Evolutionary conservation across 1,140 invertebrate genomes (phyloP).

Genomic region (Bombus sylvicola): DNA sequence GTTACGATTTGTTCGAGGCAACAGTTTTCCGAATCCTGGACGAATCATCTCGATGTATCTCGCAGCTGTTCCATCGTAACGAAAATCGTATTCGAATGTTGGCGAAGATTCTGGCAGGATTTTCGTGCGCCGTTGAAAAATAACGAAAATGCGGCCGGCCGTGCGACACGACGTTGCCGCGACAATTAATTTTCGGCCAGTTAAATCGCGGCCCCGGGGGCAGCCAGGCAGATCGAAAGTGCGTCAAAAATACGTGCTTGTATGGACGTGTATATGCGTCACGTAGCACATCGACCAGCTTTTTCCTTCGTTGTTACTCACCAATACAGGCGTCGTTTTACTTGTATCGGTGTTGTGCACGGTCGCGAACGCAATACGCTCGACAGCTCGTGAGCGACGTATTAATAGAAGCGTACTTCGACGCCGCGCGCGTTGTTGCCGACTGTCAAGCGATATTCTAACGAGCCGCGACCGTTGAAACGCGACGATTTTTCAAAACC

Average conservation of each 20-base stretch:
- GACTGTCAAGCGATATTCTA: slow-evolving; percentile 75
- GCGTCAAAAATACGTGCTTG: slow-evolving; percentile 71
- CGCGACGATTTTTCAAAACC: slow-evolving; percentile 78
- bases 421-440: slow-evolving; percentile 65
- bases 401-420: slow-evolving; percentile 76
- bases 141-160: slow-evolving; percentile 70
- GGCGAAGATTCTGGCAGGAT: slow-evolving; percentile 48
- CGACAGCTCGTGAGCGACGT: slow-evolving; percentile 46
- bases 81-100: neutral
- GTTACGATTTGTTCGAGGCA: no score
- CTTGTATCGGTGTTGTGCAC: neutral
- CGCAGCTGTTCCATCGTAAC: slow-evolving; percentile 8
- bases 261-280: slow-evolving; percentile 35
- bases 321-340: neutral
- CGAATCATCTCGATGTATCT: neutral
- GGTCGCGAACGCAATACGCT: neutral
- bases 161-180: slow-evolving; percentile 68
- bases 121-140: slow-evolving; percentile 51
- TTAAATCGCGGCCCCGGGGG: slow-evolving; percentile 69
- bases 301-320: neutral
- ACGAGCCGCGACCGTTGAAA: slow-evolving; percentile 78
- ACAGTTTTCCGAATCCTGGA: no score
- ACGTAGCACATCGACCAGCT: neutral
- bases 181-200: slow-evolving; percentile 79
- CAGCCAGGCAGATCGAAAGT: slow-evolving; percentile 58